phyloP scores from a whole-genome alignment of 1,140 invertebrate genomes.

The Trichonephila clavipes region DNA sequence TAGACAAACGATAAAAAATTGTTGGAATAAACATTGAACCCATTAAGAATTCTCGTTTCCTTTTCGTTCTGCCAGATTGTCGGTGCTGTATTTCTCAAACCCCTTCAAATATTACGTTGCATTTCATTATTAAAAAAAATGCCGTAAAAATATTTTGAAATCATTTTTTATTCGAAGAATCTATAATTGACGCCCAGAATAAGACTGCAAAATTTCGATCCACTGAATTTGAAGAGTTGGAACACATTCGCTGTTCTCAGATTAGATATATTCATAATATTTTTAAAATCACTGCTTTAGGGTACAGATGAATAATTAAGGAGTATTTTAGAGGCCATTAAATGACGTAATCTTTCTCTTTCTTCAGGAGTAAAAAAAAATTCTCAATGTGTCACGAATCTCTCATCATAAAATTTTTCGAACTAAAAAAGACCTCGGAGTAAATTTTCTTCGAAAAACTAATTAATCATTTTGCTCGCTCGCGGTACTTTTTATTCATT shows the following conservation, averaged over 20 bases:
- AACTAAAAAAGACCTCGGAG: constrained; percentile 38
- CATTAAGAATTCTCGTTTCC: no score
- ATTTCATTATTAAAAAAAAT: no score
- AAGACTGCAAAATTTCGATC: not conserved
- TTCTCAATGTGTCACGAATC: constrained; percentile 41
- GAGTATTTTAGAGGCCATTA: constrained; percentile 53
- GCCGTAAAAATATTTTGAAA: no score
- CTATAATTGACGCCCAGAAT: not conserved
- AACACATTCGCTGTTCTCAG: not conserved
- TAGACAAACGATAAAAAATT: no score
- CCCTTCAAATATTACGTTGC: no score
- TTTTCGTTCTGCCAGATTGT: no score
- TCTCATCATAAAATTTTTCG: constrained; percentile 43
- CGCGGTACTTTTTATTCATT: constrained; percentile 48
- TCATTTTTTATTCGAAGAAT: no score
- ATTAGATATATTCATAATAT: not conserved
- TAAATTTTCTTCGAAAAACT: constrained; percentile 51
- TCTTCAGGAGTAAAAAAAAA: not conserved
- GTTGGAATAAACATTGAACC: no score
- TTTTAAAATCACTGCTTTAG: not conserved
- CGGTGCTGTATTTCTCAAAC: no score
- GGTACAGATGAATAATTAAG: constrained; percentile 49
- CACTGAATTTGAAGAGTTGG: not conserved
- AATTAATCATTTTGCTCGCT: constrained; percentile 61
- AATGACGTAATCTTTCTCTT: constrained; percentile 56